phyloP scores from a whole-genome alignment of 2,888 invertebrate species.

The Opisthograptis luteolata region DNA sequence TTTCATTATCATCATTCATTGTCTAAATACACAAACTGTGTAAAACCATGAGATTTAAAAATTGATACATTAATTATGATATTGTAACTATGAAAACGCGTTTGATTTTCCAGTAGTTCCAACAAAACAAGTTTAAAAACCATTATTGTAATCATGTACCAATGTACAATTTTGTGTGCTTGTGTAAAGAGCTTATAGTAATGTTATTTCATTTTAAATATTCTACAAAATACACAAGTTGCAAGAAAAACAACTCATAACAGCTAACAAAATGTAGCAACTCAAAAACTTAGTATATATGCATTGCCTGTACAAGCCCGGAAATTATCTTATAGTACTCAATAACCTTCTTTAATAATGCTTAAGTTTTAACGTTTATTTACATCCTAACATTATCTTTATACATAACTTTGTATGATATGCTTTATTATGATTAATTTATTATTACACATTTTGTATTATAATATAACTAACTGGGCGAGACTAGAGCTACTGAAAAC shows the following conservation, averaged over 20 bases:
- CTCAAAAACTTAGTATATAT: conserved; percentile 5
- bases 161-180: too few relatives aligned
- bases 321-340: neutral
- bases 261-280: neutral
- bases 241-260: neutral
- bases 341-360: conserved; percentile 8
- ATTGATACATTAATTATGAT: too few relatives aligned
- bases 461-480: conserved; percentile 2
- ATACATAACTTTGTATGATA: conserved; percentile 63
- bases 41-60: too few relatives aligned
- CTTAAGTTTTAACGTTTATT: conserved; percentile 26
- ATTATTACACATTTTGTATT: conserved; percentile 39
- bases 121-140: too few relatives aligned
- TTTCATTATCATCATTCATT: too few relatives aligned
- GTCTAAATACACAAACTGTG: too few relatives aligned
- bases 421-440: conserved; percentile 66
- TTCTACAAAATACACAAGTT: neutral
- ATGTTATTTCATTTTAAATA: too few relatives aligned
- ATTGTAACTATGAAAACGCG: too few relatives aligned
- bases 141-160: too few relatives aligned
- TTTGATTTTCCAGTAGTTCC: too few relatives aligned
- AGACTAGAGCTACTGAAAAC: neutral
- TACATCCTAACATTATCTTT: conserved; percentile 33
- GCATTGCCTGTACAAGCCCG: neutral
- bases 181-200: too few relatives aligned